Evolutionary conservation across 2,113 vertebrate genomes (phyloP), one percentile per base, ranked within the genome.

Genomic region (Maccullochella peelii): DNA sequence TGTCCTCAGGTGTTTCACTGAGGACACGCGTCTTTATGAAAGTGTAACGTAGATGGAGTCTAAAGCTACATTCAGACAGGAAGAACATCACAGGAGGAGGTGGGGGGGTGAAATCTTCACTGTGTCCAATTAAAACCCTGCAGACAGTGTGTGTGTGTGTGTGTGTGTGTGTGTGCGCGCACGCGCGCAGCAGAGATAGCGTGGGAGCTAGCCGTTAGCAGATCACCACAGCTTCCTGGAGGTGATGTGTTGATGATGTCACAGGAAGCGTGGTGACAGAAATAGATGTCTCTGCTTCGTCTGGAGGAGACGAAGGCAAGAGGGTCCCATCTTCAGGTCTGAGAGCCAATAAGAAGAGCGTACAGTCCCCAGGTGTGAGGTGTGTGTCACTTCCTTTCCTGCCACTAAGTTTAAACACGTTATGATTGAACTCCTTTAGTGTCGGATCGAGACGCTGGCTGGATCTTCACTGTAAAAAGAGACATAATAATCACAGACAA

Each of bases 221-320:
- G n/a, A n/a, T 77, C 4, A 65, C 88, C 79, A 47, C 88, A 83
- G 36, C 73, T 91, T 92, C 91, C 91, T 90, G 50, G 16, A 68
- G 36, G 1, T 42, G 81, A 71, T 68, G 69, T 1, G 0, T 10
- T n/a, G 44, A 67, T n/a, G 6, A 65, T 81, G 77, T 81, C 55
- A 79, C 52, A 87, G 84, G 79, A 88, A 88, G 25, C 8, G 6
- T 14, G 10, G 10, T 47, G 38, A 54, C 54, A 79, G 21, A 73
- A 75, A 66, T 40, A 76, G 8, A 54, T 0, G 1, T 59, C 5
- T 30, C 25, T 6, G 44, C 11, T 54, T 52, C 1, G 0, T 12
- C 54, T 5, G 8, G 16, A 66, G 18, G n/a, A 52, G 27, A 8
- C 5, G 8, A 59, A 20, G 2, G 15, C 25, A 12, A 16, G 25